Base-by-base conservation (phyloP, 2,888 invertebrate species). In the Platerodrilus igneus region DNA sequence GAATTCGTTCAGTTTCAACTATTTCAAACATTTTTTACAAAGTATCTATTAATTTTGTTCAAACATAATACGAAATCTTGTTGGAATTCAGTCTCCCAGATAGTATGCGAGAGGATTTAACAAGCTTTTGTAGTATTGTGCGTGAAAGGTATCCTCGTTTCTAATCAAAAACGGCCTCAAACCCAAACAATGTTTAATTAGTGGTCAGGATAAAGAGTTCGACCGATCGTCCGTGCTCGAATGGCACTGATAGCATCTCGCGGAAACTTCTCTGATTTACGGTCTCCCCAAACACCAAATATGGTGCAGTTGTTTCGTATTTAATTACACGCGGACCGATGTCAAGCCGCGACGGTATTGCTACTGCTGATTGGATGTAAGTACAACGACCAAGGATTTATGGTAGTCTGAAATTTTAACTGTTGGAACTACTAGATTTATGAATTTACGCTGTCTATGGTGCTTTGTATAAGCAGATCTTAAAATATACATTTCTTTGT, bases 161-260 rank as follows among this genome's bases (percentile, higher is more conserved):
- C n/a, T n/a, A n/a, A n/a, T n/a, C n/a, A n/a, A n/a, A n/a, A n/a
- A 45, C 44, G 36, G 37, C 31, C 40, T 44, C 44, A 44, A 44
- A 44, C 45, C 41, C 40, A 37, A 32, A 35, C 41, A 34, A 45
- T 45, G 45, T 41, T 45, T 45, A 45, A 45, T 45, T 45, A 45
- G 45, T 45, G 45, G 45, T 37, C 41, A 23, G 40, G 36, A 44
- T 39, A 37, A 42, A 37, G 42, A 37, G 42, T 29, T 37, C 36
- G 45, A 31, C 25, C n/a, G n/a, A n/a, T n/a, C n/a, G n/a, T 6
- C 40, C 45, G 40, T 45, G 40, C 38, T 40, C 39, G 35, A 39
- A 37, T 45, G 40, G 36, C 37, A 37, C 30, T 31, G 52, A 52
- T 52, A 52, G 40, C 45, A 52, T 52, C 52, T 52, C 52, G 48